These are phyloP conservation scores for Pterocles gutturalis DNA, from an alignment of 2,113 vertebrate species.

Conservation along the genomic window DNA sequence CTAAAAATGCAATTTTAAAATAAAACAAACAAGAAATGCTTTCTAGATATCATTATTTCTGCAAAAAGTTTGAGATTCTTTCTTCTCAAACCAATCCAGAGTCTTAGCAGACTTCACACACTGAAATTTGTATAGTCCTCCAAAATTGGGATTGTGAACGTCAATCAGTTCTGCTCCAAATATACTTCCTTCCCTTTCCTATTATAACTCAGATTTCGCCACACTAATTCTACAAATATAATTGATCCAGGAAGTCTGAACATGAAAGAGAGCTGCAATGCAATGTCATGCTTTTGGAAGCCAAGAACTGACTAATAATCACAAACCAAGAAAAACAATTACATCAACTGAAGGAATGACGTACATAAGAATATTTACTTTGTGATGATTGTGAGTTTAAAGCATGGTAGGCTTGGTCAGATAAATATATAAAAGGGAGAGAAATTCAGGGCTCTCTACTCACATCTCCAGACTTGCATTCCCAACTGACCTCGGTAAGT, in stretches of 20 bases:
- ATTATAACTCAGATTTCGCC: slow-evolving; percentile 15
- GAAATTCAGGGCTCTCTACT: not conserved
- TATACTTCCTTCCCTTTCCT: slow-evolving; percentile 11
- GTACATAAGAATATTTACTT: not conserved
- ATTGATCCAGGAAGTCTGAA: slow-evolving; percentile 31
- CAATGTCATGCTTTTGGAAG: slow-evolving; percentile 34
- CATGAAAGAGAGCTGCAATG: slow-evolving; percentile 37
- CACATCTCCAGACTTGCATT: not conserved
- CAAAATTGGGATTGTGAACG: not conserved
- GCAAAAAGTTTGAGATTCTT: not conserved
- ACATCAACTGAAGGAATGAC: not conserved
- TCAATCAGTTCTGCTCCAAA: not conserved
- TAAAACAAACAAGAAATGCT: not conserved
- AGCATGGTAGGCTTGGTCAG: not conserved
- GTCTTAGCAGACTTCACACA: accelerated
- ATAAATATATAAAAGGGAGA: slow-evolving; percentile 28
- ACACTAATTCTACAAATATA: not conserved
- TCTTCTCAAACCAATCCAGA: not conserved
- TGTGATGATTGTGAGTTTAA: not conserved
- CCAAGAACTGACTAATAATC: slow-evolving; percentile 38
- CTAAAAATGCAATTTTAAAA: not conserved
- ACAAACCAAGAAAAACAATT: not conserved
- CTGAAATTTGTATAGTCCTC: not conserved
- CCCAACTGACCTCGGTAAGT: not conserved
- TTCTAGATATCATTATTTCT: not conserved